Evolutionary conservation across 2,113 vertebrate genomes (phyloP).

Genomic region (Anolis carolinensis): DNA sequence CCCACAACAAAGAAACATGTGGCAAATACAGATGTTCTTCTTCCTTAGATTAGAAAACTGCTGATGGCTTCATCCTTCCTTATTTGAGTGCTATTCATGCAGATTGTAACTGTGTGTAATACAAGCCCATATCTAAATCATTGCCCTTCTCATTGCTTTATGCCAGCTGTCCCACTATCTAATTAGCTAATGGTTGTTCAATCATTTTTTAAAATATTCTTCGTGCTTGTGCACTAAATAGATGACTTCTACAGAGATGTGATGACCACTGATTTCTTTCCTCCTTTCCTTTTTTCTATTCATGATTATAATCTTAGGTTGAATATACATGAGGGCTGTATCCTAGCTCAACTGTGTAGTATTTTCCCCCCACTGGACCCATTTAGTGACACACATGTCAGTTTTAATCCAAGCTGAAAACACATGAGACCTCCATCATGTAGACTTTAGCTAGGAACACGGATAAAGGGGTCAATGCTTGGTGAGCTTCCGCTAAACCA

Average conservation of each 20-base stretch:
- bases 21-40: constrained; percentile 13
- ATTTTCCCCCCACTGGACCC: no score
- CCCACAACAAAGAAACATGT: neutral
- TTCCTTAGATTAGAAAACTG: constrained; percentile 20
- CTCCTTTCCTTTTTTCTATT: neutral
- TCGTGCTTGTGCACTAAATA: neutral
- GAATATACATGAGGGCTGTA: no score
- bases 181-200: neutral
- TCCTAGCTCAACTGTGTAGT: no score
- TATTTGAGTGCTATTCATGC: neutral
- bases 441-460: no score
- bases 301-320: no score
- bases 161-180: neutral
- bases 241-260: neutral
- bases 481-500: no score
- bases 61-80: neutral
- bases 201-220: neutral
- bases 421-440: no score
- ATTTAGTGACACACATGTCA: no score
- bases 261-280: neutral
- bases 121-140: neutral
- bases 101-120: neutral
- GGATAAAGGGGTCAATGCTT: no score
- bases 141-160: neutral
- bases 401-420: no score